Evolutionary conservation across 2,888 invertebrate species (phyloP), one percentile per base, ranked within the genome.

Genomic region (Aspidiotus destructor): DNA sequence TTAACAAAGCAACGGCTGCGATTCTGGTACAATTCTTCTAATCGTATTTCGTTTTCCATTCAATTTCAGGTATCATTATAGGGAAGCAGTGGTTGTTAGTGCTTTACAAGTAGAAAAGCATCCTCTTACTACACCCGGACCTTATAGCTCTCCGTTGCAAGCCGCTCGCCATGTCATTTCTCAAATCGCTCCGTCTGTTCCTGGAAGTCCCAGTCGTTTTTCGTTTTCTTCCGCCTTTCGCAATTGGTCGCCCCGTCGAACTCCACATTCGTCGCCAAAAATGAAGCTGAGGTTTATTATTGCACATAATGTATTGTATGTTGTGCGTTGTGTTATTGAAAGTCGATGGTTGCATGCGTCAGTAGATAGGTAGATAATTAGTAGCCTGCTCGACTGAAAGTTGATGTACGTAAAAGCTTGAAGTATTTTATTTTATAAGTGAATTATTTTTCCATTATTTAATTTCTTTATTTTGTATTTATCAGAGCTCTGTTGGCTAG

Each of bases 61-160:
- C 55, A 41, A 48, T 58, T 80, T 75, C 79, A 93, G 93, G 80
- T 93, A 93, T 80, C 91, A 93, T 81, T 91, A 91, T 78, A 86
- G 93, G 73, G 91, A 92, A 79, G 92, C 92, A 70, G 87, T 94
- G 73, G 93, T 93, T 70, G 89, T 93, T 79, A 92, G 92, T 77
- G 92, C 93, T 67, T 82, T 94, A 71, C 92, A 93, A 82, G 92
- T 93, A 73, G 93, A 93, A 78, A 93, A 92, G 28, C 74, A 73
- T 70, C 75, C 74, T 9, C 71, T 74, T 9, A 71, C 73, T 42
- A 74, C 74, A 16, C 75, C 75, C 8, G 74, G 75, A 2, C 75
- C 75, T 1, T 74, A 73, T 69, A 74, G 74, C 7, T 73, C 73
- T 13, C 73, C 74, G 7, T 63, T 68, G 41, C 44, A 70, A 42